Evolutionary conservation across 2,113 vertebrate genomes (phyloP).

Genomic region (Paradoxurus hermaphroditus): DNA sequence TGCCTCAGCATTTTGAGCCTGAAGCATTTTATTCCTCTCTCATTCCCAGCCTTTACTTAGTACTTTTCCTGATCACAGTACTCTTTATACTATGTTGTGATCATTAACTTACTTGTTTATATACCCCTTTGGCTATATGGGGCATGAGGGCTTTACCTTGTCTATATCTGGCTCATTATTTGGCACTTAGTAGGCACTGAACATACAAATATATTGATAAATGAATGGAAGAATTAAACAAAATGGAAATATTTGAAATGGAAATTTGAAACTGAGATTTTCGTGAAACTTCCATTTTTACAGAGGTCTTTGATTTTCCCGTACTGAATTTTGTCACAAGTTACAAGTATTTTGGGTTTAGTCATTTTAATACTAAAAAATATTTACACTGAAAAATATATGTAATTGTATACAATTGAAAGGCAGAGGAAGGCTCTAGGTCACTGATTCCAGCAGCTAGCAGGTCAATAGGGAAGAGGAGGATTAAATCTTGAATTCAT

Average conservation of each 20-base stretch:
- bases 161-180: background rate
- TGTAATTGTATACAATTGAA: background rate
- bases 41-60: background rate
- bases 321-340: background rate
- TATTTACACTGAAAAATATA: background rate
- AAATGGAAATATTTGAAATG: background rate
- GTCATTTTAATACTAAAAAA: background rate
- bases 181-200: background rate
- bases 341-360: background rate
- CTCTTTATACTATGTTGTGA: background rate
- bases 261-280: constrained; percentile 2
- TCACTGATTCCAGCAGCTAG: background rate
- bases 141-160: background rate
- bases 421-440: background rate
- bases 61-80: background rate
- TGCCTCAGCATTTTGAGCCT: background rate
- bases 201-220: background rate
- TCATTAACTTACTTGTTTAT: background rate
- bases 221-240: background rate
- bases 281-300: background rate
- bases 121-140: background rate
- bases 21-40: background rate
- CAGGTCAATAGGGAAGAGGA: background rate
- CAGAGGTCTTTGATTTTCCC: background rate
- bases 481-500: background rate